Percentiles rank a stretch among this genome's conserved stretches.
Evolutionary conservation across 2,113 vertebrate genomes (phyloP).

Genomic region (Hemicordylus capensis): DNA sequence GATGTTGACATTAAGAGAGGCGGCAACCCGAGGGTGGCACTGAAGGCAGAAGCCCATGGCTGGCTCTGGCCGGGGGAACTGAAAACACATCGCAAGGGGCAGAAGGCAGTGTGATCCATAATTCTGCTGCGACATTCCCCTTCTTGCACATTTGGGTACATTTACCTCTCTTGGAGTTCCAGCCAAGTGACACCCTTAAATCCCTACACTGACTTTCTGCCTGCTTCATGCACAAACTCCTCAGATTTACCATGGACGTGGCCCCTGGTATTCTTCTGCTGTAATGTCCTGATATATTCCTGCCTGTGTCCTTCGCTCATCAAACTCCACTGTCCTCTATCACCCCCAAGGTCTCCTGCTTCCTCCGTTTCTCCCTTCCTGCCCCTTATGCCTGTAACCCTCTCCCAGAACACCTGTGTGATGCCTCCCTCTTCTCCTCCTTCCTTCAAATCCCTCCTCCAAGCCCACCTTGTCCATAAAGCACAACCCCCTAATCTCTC

Average conservation of each 20-base stretch:
- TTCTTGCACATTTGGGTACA: not conserved
- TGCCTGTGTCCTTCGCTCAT: too few species aligned
- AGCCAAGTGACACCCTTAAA: not conserved
- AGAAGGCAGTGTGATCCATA: too few species aligned
- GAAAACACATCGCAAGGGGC: not conserved
- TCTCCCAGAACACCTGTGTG: too few species aligned
- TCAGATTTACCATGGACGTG: not conserved
- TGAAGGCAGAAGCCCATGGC: not conserved
- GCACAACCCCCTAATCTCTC: too few species aligned
- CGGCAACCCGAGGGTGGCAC: not conserved
- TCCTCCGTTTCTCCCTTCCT: too few species aligned
- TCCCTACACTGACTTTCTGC: not conserved
- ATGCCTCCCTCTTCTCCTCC: too few species aligned
- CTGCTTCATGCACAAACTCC: not conserved
- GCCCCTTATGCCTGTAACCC: too few species aligned
- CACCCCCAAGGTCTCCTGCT: too few species aligned
- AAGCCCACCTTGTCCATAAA: not conserved
- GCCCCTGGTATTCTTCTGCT: not conserved
- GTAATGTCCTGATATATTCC: too few species aligned
- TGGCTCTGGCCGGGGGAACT: not conserved
- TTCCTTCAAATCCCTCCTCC: not conserved
- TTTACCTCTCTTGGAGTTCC: not conserved
- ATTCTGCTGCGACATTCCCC: not conserved
- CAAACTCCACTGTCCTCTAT: too few species aligned
- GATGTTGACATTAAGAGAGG: slow-evolving; percentile 17